Evolutionary conservation across 2,888 invertebrate species (phyloP).

Genomic region (Myopa testacea): DNA sequence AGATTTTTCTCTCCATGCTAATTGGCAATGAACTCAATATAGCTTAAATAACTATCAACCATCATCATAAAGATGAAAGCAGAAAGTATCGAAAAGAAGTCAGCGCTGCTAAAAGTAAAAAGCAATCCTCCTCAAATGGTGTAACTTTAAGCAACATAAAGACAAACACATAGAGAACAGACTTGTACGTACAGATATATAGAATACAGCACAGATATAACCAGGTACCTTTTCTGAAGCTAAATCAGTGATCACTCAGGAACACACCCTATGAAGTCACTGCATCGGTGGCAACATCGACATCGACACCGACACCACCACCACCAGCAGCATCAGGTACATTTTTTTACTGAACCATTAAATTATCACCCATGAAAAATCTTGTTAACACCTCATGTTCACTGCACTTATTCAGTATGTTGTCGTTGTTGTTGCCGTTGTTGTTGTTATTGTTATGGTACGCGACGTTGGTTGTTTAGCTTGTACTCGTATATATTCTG

Average conservation of each 20-base stretch:
- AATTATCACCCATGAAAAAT: conserved; percentile 57
- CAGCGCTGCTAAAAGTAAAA: neutral
- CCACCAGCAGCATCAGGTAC: conserved; percentile 17
- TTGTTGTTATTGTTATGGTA: conserved; percentile 18
- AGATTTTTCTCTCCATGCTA: neutral
- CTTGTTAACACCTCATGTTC: conserved; percentile 55
- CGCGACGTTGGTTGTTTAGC: neutral
- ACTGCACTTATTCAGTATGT: conserved; percentile 40
- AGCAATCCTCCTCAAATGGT: too few relatives aligned
- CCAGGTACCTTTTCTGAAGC: too few relatives aligned
- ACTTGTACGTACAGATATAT: too few relatives aligned
- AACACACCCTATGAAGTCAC: neutral
- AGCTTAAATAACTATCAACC: conserved; percentile 16
- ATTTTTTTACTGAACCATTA: conserved; percentile 53
- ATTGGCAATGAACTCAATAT: conserved; percentile 2
- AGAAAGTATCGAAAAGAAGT: neutral
- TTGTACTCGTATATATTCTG: neutral
- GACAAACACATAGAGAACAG: too few relatives aligned
- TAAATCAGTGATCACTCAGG: neutral
- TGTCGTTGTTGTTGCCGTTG: conserved; percentile 33
- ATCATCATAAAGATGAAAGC: neutral
- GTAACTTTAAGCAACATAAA: too few relatives aligned
- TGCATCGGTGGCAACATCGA: neutral
- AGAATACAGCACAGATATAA: neutral
- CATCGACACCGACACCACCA: conserved; percentile 5